Percentiles rank a stretch among this genome's conserved stretches.
Evolutionary conservation across 2,113 vertebrate genomes (phyloP).

Genomic region (Ornithorhynchus anatinus): DNA sequence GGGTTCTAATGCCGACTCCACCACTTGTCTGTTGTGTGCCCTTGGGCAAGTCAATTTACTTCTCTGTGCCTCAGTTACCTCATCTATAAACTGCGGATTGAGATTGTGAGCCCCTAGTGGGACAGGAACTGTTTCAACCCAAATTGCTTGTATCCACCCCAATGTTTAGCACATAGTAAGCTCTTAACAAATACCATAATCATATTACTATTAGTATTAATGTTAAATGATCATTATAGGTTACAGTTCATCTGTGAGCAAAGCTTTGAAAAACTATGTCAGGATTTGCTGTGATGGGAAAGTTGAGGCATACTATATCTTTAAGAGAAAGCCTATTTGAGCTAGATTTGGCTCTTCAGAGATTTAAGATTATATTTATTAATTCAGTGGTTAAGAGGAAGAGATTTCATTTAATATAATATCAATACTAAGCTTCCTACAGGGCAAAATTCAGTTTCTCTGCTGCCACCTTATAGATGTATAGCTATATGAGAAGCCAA

Average conservation of each 20-base stretch:
- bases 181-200: too few relatives aligned
- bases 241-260: too few relatives aligned
- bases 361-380: background rate
- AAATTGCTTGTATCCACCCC: too few relatives aligned
- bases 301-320: too few relatives aligned
- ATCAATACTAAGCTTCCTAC: conserved; percentile 8
- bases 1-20: background rate
- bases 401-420: background rate
- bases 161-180: too few relatives aligned
- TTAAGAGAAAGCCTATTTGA: too few relatives aligned
- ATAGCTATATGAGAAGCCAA: too few relatives aligned
- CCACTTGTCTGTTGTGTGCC: background rate
- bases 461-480: background rate
- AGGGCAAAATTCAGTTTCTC: background rate
- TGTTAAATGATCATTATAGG: too few relatives aligned
- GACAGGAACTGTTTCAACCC: too few relatives aligned
- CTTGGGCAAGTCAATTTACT: background rate
- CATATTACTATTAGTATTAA: too few relatives aligned
- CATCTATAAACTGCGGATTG: background rate
- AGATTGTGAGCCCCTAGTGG: background rate
- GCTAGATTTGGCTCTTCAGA: background rate
- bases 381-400: background rate
- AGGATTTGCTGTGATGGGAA: too few relatives aligned
- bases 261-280: too few relatives aligned
- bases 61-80: background rate